These are phyloP conservation scores for Lamellibrachia satsuma DNA, from an alignment of 2,888 invertebrate species.

Conservation along the genomic window DNA sequence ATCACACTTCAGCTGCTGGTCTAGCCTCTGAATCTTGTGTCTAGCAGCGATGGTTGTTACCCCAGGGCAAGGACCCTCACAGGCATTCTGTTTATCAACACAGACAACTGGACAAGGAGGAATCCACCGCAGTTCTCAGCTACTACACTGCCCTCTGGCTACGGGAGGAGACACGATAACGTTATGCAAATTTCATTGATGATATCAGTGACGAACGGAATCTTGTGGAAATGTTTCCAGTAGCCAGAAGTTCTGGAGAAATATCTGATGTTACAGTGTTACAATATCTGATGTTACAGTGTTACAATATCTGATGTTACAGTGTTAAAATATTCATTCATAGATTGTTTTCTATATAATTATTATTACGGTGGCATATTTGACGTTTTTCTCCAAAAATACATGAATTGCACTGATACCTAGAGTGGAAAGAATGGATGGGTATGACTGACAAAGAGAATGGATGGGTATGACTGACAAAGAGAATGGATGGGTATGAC, in stretches of 20 bases:
- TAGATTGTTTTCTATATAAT: neutral
- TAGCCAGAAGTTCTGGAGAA: neutral
- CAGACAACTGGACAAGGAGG: neutral
- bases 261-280: neutral
- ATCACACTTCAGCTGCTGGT: neutral
- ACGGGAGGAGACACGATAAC: neutral
- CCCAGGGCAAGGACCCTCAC: neutral
- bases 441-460: no score
- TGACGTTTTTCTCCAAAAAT: no score
- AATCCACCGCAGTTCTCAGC: neutral
- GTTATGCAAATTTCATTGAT: neutral
- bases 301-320: neutral
- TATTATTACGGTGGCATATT: neutral
- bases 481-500: no score
- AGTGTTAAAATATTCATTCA: neutral
- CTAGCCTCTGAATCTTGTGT: neutral
- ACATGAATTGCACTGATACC: no score
- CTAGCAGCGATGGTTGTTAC: neutral
- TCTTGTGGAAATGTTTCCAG: neutral
- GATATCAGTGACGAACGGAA: neutral
- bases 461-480: no score
- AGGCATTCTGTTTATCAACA: neutral
- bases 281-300: neutral
- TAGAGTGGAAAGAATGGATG: no score
- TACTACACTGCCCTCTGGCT: neutral